Conservation (phyloP, 2,797 vertebrate species). For the Champsocephalus gunnari region DNA sequence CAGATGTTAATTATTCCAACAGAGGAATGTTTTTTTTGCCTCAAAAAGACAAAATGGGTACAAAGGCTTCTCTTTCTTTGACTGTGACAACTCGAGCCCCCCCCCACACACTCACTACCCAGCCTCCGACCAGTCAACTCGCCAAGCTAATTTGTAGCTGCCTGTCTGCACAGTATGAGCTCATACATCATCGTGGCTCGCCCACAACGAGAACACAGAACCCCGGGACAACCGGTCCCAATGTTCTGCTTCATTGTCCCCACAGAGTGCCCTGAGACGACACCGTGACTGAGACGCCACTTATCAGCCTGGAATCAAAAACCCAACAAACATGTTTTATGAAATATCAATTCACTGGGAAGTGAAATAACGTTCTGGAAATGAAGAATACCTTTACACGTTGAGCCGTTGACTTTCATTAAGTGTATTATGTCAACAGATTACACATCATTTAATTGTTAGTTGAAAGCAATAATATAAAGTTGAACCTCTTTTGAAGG, state of each 20-base stretch:
- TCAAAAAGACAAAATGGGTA: constrained; percentile 49
- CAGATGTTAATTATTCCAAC: constrained; percentile 69
- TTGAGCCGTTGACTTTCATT: too few species aligned
- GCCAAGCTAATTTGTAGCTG: constrained; percentile 86
- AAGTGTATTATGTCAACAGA: too few species aligned
- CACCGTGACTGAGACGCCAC: constrained; percentile 45
- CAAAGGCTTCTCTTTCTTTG: constrained; percentile 66
- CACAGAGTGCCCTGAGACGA: constrained; percentile 49
- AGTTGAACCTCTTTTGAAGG: too few species aligned
- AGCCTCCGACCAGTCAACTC: constrained; percentile 75
- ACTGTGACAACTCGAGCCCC: constrained; percentile 43
- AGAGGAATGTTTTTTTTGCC: constrained; percentile 61
- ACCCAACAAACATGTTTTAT: neutral
- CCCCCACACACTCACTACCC: too few species aligned
- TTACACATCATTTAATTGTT: too few species aligned
- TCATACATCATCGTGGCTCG: constrained; percentile 84
- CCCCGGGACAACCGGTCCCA: constrained; percentile 68
- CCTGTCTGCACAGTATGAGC: constrained; percentile 82
- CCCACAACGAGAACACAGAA: constrained; percentile 44
- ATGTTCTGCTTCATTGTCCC: constrained; percentile 62
- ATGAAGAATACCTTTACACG: too few species aligned
- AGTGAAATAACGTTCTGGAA: too few species aligned
- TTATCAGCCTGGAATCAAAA: constrained; percentile 26
- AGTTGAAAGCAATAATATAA: too few species aligned
- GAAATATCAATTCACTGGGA: too few species aligned